phyloP scores from a whole-genome alignment of 2,113 vertebrate genomes.

The Xerus inauris region DNA sequence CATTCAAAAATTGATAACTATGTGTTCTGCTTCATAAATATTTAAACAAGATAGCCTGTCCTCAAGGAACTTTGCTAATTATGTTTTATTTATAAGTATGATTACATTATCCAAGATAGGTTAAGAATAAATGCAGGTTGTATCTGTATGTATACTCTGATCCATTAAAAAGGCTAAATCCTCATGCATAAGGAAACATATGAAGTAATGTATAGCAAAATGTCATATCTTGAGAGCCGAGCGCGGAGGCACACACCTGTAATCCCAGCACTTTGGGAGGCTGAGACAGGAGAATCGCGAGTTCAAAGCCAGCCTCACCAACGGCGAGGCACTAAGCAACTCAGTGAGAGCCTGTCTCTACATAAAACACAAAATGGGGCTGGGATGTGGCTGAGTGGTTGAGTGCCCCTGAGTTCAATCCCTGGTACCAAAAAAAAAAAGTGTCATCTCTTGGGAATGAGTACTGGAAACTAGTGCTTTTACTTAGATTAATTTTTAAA shows the following conservation, averaged over 20 bases:
- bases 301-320: too few species aligned
- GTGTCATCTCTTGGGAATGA: not conserved
- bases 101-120: not conserved
- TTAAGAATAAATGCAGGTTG: not conserved
- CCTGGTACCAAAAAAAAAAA: too few species aligned
- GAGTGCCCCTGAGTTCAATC: too few species aligned
- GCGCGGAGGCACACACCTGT: too few species aligned
- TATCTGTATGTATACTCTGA: not conserved
- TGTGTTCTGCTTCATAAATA: slow-evolving; percentile 37
- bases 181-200: not conserved
- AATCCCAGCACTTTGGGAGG: too few species aligned
- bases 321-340: too few species aligned
- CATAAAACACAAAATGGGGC: too few species aligned
- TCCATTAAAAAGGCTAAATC: not conserved
- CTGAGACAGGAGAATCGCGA: too few species aligned
- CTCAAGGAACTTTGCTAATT: not conserved
- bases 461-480: not conserved
- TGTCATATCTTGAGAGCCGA: too few species aligned
- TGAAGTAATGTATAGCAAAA: not conserved
- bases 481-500: not conserved
- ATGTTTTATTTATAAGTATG: not conserved
- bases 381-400: too few species aligned
- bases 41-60: not conserved
- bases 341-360: too few species aligned
- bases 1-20: not conserved